These are phyloP conservation scores for Apodemia zela DNA, from an alignment of 2,888 invertebrate genomes.

Conservation along the genomic window DNA sequence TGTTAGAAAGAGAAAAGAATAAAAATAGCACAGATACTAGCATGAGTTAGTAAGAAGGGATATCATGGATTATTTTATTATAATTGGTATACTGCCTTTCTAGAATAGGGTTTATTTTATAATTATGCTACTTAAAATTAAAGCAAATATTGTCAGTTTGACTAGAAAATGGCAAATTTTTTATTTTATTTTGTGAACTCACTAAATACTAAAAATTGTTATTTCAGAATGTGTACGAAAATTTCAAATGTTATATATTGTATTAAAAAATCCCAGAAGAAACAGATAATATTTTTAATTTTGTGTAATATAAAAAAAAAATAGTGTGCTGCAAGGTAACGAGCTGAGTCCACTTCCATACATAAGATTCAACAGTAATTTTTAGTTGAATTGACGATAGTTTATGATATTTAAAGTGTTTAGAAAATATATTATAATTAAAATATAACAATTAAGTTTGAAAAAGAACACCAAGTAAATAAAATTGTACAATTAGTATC, in stretches of 20 bases:
- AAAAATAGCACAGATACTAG: slow-evolving; percentile 34
- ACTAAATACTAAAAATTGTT: too few species aligned
- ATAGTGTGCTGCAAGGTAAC: neutral
- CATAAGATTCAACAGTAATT: neutral
- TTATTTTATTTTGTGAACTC: too few species aligned
- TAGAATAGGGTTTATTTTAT: slow-evolving; percentile 7
- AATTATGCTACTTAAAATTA: neutral
- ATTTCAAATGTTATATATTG: too few species aligned
- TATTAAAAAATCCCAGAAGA: too few species aligned
- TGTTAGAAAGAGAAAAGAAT: slow-evolving; percentile 65
- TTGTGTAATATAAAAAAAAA: neutral
- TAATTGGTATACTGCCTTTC: slow-evolving; percentile 8
- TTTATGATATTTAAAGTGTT: neutral
- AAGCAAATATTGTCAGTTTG: slow-evolving; percentile 19
- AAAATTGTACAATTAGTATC: too few species aligned
- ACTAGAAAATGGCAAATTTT: neutral
- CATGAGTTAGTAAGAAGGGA: neutral
- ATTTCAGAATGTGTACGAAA: too few species aligned
- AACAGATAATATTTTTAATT: too few species aligned
- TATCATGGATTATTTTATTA: slow-evolving; percentile 1
- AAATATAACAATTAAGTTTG: neutral
- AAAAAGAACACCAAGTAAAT: neutral
- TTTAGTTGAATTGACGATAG: slow-evolving; percentile 13
- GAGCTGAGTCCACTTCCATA: neutral
- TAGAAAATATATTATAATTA: neutral